These are phyloP conservation scores for Gallinago paraguaiae DNA, from an alignment of 2,113 vertebrate genomes.

Conservation along the genomic window DNA sequence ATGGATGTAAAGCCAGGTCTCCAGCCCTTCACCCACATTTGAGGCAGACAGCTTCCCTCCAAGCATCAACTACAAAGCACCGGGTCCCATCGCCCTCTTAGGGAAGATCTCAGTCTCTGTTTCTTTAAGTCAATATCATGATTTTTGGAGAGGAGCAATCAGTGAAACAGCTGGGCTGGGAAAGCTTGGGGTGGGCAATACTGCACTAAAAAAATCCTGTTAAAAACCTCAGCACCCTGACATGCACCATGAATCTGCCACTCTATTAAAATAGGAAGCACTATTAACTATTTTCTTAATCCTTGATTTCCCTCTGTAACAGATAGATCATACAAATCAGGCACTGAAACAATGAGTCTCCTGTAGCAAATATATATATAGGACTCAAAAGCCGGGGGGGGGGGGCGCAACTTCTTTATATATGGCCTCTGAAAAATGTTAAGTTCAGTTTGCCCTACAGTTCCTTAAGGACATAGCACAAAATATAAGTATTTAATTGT, in stretches of 20 bases:
- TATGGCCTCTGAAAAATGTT: neutral
- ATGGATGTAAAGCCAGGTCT: neutral
- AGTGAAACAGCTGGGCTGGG: neutral
- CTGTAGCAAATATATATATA: neutral
- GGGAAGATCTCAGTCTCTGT: neutral
- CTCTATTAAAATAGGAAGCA: neutral
- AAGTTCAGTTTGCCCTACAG: neutral
- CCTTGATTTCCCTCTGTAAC: neutral
- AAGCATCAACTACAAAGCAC: neutral
- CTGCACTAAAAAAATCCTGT: neutral
- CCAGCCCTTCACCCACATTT: neutral
- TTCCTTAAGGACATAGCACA: neutral
- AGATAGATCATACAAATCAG: neutral
- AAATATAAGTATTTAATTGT: neutral
- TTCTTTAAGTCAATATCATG: neutral
- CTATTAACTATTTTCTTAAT: neutral
- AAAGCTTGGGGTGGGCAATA: neutral
- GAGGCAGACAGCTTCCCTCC: neutral
- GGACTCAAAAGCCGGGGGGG: neutral
- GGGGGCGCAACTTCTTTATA: neutral
- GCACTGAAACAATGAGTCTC: neutral
- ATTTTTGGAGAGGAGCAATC: neutral
- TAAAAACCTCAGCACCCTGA: neutral
- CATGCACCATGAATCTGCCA: rapidly evolving
- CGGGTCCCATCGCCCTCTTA: neutral